Base-by-base conservation (phyloP, 2,797 vertebrate genomes). In the Anguilla pacifica region DNA sequence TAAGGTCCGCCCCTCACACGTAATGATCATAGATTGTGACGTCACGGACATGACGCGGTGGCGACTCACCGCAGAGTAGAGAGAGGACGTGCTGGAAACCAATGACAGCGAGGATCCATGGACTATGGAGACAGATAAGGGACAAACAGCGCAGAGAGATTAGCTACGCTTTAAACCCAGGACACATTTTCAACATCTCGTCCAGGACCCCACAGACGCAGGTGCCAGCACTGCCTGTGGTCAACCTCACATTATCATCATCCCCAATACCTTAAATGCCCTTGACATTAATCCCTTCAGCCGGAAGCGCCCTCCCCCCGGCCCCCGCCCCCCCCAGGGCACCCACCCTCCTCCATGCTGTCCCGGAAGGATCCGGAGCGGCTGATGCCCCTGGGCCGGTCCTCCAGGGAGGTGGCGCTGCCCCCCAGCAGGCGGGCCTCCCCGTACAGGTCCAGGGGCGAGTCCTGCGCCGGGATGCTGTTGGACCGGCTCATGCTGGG, bases 1-100 rank as follows among this genome's bases (percentile, higher is more conserved):
- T 28, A 74, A 15, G 70, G 70, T 35, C 67, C 28, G 28, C 9
- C 67, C 70, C 31, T 31, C 28, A 28, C 28, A 17, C 22, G 22
- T 39, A 82, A 46, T 19, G 17, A n/a, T 51, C 35, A 19, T 6
- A 4, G 55, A 79, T 74, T 70, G 67, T 82, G 81, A 19, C 15
- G 70, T 53, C 7, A 67, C 10, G 55, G 15, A 9, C 22, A 74
- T 31, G 67, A 28, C 25, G 28, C 3, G 70, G 31, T 17, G 70
- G 31, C 85, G 88, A 90, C 97, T 97, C 92, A 98, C 97, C n/a
- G 97, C 97, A 0, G 97, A 98, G 93, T 98, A 98, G 92, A 97
- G 95, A 31, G 97, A 98, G 0, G 97, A 98, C 0, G 97, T 97
- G 89, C 96, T 97, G 91, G 97, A 98, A 74, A 97, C 97, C 95